Evolutionary conservation across 2,888 invertebrate species (phyloP), one percentile per base, ranked within the genome.

Genomic region (Nephrocerus scutellatus): DNA sequence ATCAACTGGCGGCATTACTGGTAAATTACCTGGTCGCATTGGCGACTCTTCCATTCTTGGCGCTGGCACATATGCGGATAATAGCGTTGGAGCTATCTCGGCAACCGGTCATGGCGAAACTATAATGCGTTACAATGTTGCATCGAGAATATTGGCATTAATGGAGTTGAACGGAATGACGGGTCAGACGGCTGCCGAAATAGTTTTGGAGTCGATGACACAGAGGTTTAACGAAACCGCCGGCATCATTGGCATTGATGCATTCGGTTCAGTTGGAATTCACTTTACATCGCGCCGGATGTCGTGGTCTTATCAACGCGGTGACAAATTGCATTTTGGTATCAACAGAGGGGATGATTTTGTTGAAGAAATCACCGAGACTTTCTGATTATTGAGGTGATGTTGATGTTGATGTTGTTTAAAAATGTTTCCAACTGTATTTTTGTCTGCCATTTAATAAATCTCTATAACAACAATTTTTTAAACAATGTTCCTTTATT

Each of bases 81-180:
- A 84, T 59, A 55, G 66, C 10, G 59, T 77, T 30, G 86, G 83
- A 5, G 85, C 82, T 6, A 81, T 86, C 8, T 88, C 88, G 1
- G 82, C 83, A 5, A 89, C 89, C 44, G 81, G 81, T 66, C 83
- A 85, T 61, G 88, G 88, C 1, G 88, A 89, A 66, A 78, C 83
- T 2, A 86, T 89, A 43, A 74, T 85, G 52, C 80, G 80, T 55
- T 82, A 75, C 48, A 84, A 85, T 62, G 68, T 88, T 34, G 84
- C 84, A 8, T 80, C 82, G 48, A 72, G 74, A 33, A 80, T 87
- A 37, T 70, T 83, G 10, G 74, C 75, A 47, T 66, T 74, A 4
- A 80, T 88, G 68, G 76, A 77, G 53, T 55, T 62, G 59, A 74
- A 73, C 13, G 72, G 76, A 2, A 44, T 55, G 44, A 64, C 71